These are phyloP conservation scores for Beaufortia kweichowensis DNA, from an alignment of 2,113 vertebrate species.

Conservation along the genomic window DNA sequence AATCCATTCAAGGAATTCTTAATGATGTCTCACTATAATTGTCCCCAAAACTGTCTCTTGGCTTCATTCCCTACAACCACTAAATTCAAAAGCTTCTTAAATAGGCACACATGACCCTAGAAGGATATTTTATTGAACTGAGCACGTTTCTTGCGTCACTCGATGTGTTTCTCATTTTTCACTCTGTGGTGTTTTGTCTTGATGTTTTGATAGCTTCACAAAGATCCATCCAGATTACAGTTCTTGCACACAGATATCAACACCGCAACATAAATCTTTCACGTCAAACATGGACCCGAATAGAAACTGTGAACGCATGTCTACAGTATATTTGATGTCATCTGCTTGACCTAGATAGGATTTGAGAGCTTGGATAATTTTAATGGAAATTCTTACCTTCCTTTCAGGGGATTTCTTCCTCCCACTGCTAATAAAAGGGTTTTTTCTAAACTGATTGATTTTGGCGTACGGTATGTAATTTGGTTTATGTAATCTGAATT, in stretches of 20 bases:
- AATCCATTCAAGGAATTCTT: background rate
- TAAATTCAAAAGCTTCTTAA: background rate
- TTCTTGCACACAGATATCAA: background rate
- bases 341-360: conserved; percentile 33
- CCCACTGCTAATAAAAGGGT: background rate
- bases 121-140: background rate
- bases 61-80: background rate
- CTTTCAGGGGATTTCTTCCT: background rate
- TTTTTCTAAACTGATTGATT: conserved; percentile 13
- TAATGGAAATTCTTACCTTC: conserved; percentile 22
- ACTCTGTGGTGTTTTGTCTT: background rate
- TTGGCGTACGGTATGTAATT: background rate
- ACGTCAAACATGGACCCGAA: background rate
- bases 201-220: background rate
- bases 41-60: background rate
- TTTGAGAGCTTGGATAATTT: background rate
- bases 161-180: background rate
- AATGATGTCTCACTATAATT: background rate
- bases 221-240: background rate
- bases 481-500: background rate
- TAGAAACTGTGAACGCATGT: conserved; percentile 9
- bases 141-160: background rate
- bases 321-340: conserved; percentile 25
- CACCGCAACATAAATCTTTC: background rate
- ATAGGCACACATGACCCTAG: background rate